Evolutionary conservation across 2,113 vertebrate species (phyloP), one percentile per base, ranked within the genome.

Genomic region (Aepyceros melampus): DNA sequence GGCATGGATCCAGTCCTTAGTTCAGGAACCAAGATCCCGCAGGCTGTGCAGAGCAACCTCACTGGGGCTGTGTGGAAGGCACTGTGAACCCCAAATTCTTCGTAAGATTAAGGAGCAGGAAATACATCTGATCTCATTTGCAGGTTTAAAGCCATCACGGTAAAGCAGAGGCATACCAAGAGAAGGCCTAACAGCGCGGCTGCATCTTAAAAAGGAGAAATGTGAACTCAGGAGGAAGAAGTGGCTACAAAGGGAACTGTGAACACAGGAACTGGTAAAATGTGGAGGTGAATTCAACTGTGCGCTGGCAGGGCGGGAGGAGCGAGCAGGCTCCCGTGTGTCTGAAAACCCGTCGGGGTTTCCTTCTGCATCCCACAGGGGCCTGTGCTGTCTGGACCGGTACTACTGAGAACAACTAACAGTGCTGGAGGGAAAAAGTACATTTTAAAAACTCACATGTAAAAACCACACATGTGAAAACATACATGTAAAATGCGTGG

Each of bases 281-380:
- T 2, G 0, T 0, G 43, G 51, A 13, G 81, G 53, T 5, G 79
- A 45, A 21, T 62, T 7, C 36, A 14, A 43, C 40, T 25, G 10
- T 29, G 0, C 3, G 3, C 2, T 3, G 71, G 25, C 23, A 6
- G 47, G 76, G 76, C 76, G 10, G 29, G 15, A 8, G 31, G 31
- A 16, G 7, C 25, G 31, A 45, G 71, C 17, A 27, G 10, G 53
- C 7, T 49, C 45, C 15, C 2, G 16, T 6, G 27, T 5, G 36
- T 47, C 31, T 17, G n/a, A 16, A 82, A 85, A 27, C 23, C 6
- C 11, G 11, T 9, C 9, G 16, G 45, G 9, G 78, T 27, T 14
- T 36, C 81, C 3, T 7, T 53, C n/a, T 36, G 31, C 12, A 1
- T 5, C 0, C 16, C 9, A 1, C 0, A 15, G 27, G 1, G 21